These are phyloP conservation scores for Dicyrtoma fusca DNA, from an alignment of 2,888 invertebrate species.

Conservation along the genomic window DNA sequence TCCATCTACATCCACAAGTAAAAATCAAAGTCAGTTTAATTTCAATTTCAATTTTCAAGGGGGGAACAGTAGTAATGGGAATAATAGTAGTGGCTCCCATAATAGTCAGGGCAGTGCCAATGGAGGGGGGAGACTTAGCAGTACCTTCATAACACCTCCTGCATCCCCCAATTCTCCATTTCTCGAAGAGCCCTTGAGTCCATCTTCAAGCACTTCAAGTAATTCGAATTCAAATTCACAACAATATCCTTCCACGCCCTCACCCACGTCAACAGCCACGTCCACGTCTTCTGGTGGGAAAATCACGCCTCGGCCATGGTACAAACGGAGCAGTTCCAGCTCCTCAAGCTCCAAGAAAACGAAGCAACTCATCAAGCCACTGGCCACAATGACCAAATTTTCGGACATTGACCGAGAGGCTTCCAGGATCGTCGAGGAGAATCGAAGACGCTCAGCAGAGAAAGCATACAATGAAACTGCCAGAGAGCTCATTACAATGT, in stretches of 20 bases:
- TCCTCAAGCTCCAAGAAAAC: slow-evolving; percentile 42
- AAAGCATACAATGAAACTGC: slow-evolving; percentile 49
- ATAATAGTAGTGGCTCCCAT: background rate
- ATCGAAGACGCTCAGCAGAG: slow-evolving; percentile 50
- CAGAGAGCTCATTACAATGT: slow-evolving; percentile 65
- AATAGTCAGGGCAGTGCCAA: background rate
- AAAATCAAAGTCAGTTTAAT: background rate
- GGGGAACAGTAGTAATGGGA: background rate
- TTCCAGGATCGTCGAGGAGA: slow-evolving; percentile 67
- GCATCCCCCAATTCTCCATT: slow-evolving; percentile 7
- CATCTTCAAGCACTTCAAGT: background rate
- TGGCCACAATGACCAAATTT: slow-evolving; percentile 48
- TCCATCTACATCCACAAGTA: no score
- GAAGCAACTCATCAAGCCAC: slow-evolving; percentile 44
- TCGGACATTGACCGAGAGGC: slow-evolving; percentile 80
- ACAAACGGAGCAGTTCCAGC: slow-evolving; percentile 62
- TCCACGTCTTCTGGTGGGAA: slow-evolving; percentile 30
- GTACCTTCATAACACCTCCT: background rate
- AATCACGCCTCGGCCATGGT: slow-evolving; percentile 69
- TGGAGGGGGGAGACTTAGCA: background rate
- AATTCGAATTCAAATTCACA: background rate
- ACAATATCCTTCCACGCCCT: background rate
- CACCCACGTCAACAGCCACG: background rate
- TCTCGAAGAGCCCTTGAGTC: background rate
- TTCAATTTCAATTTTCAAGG: background rate